phyloP scores from a whole-genome alignment of 2,113 vertebrate genomes.

The Mionectes macconnelli region DNA sequence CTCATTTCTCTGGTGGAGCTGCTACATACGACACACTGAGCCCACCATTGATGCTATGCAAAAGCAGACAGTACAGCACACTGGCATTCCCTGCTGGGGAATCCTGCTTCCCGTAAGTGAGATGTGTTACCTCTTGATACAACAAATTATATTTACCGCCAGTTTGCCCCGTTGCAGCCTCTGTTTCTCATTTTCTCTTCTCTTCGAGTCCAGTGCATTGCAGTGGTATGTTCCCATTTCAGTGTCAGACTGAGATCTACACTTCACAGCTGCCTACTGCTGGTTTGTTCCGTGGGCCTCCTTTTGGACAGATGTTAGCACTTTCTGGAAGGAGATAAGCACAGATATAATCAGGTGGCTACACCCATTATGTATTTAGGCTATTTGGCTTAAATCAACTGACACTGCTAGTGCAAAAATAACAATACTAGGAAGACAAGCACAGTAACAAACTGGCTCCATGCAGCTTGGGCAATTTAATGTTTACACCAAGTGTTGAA shows the following conservation, averaged over 20 bases:
- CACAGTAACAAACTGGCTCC: background rate
- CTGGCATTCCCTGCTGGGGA: background rate
- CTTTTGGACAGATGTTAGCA: background rate
- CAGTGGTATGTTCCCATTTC: background rate
- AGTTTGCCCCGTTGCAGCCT: background rate
- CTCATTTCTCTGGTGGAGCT: background rate
- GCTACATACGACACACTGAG: accelerated
- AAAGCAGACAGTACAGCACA: background rate
- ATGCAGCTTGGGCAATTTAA: background rate
- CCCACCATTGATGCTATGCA: background rate
- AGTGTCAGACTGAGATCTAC: background rate
- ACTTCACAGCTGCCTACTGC: background rate
- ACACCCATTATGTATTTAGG: background rate
- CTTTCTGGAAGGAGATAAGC: background rate
- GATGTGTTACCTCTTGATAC: background rate
- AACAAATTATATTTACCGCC: background rate
- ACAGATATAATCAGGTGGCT: background rate
- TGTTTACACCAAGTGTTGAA: background rate
- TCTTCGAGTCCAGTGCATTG: background rate
- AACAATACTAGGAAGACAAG: background rate
- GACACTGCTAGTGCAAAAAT: background rate
- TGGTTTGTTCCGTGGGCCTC: background rate
- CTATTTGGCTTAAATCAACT: background rate
- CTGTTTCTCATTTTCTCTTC: background rate
- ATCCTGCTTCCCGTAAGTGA: background rate